These are phyloP conservation scores for Lineus longissimus DNA, from an alignment of 1,140 invertebrate genomes.

Conservation along the genomic window DNA sequence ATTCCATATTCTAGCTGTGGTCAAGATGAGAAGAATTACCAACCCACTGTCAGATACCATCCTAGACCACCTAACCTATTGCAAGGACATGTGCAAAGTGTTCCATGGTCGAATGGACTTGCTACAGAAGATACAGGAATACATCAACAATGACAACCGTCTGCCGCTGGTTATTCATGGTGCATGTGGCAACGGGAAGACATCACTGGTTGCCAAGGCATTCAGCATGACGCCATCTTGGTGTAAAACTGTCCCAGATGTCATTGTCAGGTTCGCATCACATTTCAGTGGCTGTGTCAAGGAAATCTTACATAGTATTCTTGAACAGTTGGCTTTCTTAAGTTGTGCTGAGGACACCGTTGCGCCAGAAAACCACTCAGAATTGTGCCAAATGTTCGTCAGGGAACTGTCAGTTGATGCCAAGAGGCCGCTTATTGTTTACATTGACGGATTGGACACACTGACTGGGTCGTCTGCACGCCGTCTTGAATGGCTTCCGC, in stretches of 20 bases:
- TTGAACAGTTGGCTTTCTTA: constrained; percentile 62
- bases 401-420: too few relatives aligned
- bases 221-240: background rate
- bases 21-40: too few relatives aligned
- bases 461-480: constrained; percentile 29
- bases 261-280: constrained; percentile 1
- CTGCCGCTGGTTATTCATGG: constrained; percentile 11
- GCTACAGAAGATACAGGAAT: constrained; percentile 7
- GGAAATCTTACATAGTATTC: constrained; percentile 89
- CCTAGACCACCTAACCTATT: constrained; percentile 14
- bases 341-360: background rate
- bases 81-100: constrained; percentile 5
- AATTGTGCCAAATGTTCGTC: constrained; percentile 14
- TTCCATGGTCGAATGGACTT: constrained; percentile 16
- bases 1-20: too few relatives aligned
- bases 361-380: constrained; percentile 4
- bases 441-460: constrained; percentile 40
- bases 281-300: constrained; percentile 60
- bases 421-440: constrained; percentile 32
- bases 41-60: background rate
- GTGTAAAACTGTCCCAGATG: background rate
- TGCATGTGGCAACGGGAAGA: constrained; percentile 13
- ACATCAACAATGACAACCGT: background rate
- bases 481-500: constrained; percentile 37
- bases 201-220: constrained; percentile 10